Percentiles rank a stretch among this genome's conserved stretches.
phyloP scores from a whole-genome alignment of 2,888 invertebrate genomes.

The Diarsia rubi region DNA sequence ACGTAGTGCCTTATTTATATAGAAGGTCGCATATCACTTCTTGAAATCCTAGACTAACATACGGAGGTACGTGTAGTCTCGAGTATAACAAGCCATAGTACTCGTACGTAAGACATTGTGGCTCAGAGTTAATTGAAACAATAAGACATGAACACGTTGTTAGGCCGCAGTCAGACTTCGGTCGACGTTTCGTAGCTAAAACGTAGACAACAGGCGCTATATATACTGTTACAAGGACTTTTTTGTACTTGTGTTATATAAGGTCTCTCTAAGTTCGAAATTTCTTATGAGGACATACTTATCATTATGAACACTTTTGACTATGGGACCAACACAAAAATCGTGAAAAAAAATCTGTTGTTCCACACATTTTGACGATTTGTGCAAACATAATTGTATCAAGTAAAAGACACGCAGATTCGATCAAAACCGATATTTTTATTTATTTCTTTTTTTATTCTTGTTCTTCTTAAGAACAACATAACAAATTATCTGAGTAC shows the following conservation, averaged over 20 bases:
- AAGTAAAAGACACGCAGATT: no score
- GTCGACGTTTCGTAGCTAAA: constrained; percentile 32
- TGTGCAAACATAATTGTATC: no score
- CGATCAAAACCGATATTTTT: no score
- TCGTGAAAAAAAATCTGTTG: no score
- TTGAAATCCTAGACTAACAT: not conserved
- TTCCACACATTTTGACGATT: no score
- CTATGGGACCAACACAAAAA: no score
- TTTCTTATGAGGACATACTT: no score
- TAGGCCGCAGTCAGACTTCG: constrained; percentile 15
- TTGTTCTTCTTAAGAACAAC: no score
- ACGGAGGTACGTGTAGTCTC: not conserved
- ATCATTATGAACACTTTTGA: no score
- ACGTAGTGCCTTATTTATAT: not conserved
- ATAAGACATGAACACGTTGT: not conserved
- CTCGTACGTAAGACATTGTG: constrained; percentile 1
- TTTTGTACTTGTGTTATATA: not conserved
- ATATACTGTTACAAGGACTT: not conserved
- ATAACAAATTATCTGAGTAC: no score
- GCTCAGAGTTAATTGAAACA: constrained; percentile 15
- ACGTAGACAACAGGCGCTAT: constrained; percentile 34
- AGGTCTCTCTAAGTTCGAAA: no score
- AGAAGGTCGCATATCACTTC: not conserved
- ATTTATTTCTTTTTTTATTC: no score
- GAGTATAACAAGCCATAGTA: constrained; percentile 5